phyloP scores from a whole-genome alignment of 2,888 invertebrate genomes.

The Diplazon laetatorius region DNA sequence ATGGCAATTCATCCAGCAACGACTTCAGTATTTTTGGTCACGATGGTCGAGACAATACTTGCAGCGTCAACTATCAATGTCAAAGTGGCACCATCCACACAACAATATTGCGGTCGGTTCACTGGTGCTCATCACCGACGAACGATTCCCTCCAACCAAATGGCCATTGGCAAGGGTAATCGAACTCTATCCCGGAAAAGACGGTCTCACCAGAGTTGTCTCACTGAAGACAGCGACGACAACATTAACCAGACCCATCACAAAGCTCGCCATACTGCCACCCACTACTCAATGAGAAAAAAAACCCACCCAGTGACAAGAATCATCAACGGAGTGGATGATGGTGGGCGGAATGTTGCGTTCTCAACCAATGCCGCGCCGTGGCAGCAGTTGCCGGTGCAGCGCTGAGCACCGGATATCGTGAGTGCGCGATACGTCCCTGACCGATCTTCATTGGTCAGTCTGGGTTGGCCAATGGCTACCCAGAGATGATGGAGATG shows the following conservation, averaged over 20 bases:
- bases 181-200: neutral
- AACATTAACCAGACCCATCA: conserved; percentile 23
- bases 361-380: too few species aligned
- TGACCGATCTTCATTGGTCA: too few species aligned
- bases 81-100: conserved; percentile 36
- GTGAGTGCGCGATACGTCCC: too few species aligned
- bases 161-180: conserved; percentile 29
- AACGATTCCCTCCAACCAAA: conserved; percentile 41
- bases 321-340: neutral
- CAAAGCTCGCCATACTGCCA: conserved; percentile 23
- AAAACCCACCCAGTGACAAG: neutral
- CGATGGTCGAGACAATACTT: conserved; percentile 34
- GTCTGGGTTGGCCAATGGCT: too few species aligned
- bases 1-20: conserved; percentile 31
- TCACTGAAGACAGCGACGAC: conserved; percentile 31
- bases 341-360: too few species aligned
- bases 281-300: neutral
- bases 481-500: too few species aligned
- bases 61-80: conserved; percentile 6
- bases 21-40: conserved; percentile 11
- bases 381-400: too few species aligned
- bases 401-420: too few species aligned
- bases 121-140: conserved; percentile 45
- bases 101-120: conserved; percentile 30
- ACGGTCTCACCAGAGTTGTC: conserved; percentile 48